Percentiles rank a stretch among this genome's conserved stretches.
phyloP scores from a whole-genome alignment of 1,140 invertebrate genomes.

The Drosophila nigromelanica region DNA sequence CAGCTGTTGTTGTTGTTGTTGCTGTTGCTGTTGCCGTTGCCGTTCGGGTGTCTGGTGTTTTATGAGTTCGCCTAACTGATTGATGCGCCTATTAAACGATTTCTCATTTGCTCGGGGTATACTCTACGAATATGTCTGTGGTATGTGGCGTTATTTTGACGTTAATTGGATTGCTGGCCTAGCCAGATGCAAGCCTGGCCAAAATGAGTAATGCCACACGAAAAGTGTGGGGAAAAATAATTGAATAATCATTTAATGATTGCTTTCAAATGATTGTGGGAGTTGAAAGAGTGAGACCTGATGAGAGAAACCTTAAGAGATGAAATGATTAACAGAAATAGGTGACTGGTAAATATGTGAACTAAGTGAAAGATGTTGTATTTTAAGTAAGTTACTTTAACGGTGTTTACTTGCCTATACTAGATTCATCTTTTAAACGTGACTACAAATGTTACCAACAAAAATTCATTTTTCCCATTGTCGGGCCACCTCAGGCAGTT shows the following conservation, averaged over 20 bases:
- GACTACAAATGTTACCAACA: not conserved
- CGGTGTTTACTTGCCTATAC: too few relatives aligned
- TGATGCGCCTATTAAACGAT: constrained; percentile 77
- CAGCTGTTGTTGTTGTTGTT: constrained; percentile 1
- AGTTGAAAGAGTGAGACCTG: constrained; percentile 18
- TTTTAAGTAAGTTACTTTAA: not conserved
- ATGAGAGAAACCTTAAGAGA: constrained; percentile 18
- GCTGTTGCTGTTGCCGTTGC: not conserved
- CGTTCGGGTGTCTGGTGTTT: constrained; percentile 58
- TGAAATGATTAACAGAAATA: constrained; percentile 19
- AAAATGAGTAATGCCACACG: constrained; percentile 51
- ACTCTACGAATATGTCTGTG: constrained; percentile 24
- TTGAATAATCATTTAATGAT: constrained; percentile 64
- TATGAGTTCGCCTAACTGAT: constrained; percentile 71
- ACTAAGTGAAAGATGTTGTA: not conserved
- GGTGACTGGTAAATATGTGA: too few relatives aligned
- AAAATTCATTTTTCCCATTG: not conserved
- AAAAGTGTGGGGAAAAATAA: constrained; percentile 43
- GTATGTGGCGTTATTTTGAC: constrained; percentile 65
- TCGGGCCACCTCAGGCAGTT: constrained; percentile 1
- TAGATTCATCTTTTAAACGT: not conserved
- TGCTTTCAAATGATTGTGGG: constrained; percentile 42
- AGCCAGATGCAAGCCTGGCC: constrained; percentile 10
- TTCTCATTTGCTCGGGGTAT: constrained; percentile 47
- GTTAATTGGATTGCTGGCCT: constrained; percentile 60